phyloP scores from a whole-genome alignment of 2,888 invertebrate genomes.

The Drosophila infuscata region DNA sequence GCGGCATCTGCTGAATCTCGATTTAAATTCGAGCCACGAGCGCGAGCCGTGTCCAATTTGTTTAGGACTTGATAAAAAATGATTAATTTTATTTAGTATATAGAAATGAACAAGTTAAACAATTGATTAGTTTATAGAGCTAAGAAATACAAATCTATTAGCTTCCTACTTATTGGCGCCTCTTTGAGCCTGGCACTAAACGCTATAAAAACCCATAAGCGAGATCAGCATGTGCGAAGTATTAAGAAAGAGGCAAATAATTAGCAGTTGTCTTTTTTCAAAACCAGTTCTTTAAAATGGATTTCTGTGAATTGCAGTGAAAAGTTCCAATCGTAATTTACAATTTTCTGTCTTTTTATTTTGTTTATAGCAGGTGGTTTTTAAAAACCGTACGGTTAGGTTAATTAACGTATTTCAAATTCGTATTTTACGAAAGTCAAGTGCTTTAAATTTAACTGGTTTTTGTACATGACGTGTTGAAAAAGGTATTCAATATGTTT shows the following conservation, averaged over 20 bases:
- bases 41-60: conserved; percentile 34
- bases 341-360: neutral
- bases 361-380: conserved; percentile 1
- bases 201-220: conserved; percentile 3
- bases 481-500: neutral
- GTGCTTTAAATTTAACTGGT: neutral
- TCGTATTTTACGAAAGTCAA: neutral
- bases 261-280: neutral
- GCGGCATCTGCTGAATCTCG: conserved; percentile 15
- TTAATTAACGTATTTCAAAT: conserved; percentile 24
- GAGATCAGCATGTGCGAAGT: conserved; percentile 7
- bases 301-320: conserved; percentile 10
- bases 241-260: neutral
- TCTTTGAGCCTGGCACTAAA: conserved; percentile 59
- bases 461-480: neutral
- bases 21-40: conserved; percentile 43
- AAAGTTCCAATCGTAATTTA: conserved; percentile 10
- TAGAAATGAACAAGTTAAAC: conserved; percentile 29
- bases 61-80: conserved; percentile 26
- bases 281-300: conserved; percentile 15
- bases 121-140: conserved; percentile 61
- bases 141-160: conserved; percentile 24
- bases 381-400: neutral
- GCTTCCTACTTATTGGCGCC: conserved; percentile 30
- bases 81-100: conserved; percentile 6